phyloP scores from a whole-genome alignment of 2,797 vertebrate genomes.

The Neomorphus geoffroyi region DNA sequence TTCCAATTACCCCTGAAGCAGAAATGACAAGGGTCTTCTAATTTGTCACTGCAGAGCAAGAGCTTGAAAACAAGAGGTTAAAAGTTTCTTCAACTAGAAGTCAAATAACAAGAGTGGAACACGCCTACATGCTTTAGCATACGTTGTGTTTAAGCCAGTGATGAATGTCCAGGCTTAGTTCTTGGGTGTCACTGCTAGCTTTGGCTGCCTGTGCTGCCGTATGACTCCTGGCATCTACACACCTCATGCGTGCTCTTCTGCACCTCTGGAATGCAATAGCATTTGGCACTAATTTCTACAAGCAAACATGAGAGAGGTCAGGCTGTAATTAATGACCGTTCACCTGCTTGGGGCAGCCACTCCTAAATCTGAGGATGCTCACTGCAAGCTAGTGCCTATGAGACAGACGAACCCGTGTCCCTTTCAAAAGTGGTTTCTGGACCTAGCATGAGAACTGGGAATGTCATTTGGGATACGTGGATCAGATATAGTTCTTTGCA shows the following conservation, averaged over 20 bases:
- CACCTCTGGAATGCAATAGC: background rate
- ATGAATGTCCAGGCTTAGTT: background rate
- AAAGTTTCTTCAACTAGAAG: background rate
- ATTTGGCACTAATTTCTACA: background rate
- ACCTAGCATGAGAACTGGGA: background rate
- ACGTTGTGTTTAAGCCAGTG: background rate
- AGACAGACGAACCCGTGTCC: background rate
- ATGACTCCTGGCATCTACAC: fast-evolving
- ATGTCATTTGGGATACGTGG: background rate
- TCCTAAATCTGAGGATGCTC: background rate
- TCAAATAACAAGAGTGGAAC: fast-evolving
- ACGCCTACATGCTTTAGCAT: fast-evolving
- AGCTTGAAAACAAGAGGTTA: background rate
- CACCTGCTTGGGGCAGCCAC: background rate
- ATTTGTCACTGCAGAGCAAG: background rate
- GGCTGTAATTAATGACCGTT: background rate
- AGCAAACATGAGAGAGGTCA: background rate
- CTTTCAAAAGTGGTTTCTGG: background rate
- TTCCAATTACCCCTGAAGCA: background rate
- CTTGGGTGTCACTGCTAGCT: background rate
- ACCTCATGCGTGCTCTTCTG: background rate
- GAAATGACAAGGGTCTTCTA: background rate
- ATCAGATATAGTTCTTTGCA: background rate
- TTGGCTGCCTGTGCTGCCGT: background rate
- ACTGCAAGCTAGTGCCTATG: background rate